Conservation (phyloP, 2,797 vertebrate species). For the Botia almorhae region DNA sequence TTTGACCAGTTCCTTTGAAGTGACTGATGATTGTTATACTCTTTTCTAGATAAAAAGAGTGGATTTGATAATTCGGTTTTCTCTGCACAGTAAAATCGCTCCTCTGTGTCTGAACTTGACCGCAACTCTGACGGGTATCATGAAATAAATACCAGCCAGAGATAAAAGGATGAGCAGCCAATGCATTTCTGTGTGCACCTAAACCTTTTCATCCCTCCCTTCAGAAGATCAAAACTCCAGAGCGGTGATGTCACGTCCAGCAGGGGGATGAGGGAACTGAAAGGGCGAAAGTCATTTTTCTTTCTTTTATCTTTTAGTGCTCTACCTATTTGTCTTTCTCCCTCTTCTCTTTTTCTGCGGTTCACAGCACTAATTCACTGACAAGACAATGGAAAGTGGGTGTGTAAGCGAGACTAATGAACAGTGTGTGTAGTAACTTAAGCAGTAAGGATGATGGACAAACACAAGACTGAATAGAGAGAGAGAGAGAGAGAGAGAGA, state of each 20-base stretch:
- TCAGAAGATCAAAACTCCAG: conserved; percentile 43
- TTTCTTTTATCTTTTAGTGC: conserved; percentile 52
- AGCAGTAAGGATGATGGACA: conserved; percentile 8
- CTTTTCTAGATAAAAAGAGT: neutral
- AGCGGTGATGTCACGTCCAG: conserved; percentile 47
- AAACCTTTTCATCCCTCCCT: conserved; percentile 48
- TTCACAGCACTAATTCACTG: conserved; percentile 9
- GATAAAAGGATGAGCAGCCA: conserved; percentile 36
- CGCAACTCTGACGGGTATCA: neutral
- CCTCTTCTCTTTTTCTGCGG: neutral
- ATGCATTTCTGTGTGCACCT: neutral
- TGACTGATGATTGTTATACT: neutral
- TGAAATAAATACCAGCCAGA: conserved; percentile 22
- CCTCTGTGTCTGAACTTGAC: neutral
- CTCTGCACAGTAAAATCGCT: neutral
- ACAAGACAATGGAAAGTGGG: conserved; percentile 18
- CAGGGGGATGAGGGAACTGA: conserved; percentile 39
- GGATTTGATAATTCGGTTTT: neutral
- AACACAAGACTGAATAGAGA: neutral
- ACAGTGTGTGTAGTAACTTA: neutral
- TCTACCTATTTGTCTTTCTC: conserved; percentile 31
- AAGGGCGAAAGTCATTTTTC: conserved; percentile 32
- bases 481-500: too few species aligned
- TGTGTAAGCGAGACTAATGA: conserved; percentile 6
- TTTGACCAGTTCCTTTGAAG: too few species aligned